A percentile compares a stretch with the other conserved stretches of the same genome.
These are phyloP conservation scores for Atractosteus spatula DNA, from an alignment of 2,113 vertebrate species.

Conservation along the genomic window DNA sequence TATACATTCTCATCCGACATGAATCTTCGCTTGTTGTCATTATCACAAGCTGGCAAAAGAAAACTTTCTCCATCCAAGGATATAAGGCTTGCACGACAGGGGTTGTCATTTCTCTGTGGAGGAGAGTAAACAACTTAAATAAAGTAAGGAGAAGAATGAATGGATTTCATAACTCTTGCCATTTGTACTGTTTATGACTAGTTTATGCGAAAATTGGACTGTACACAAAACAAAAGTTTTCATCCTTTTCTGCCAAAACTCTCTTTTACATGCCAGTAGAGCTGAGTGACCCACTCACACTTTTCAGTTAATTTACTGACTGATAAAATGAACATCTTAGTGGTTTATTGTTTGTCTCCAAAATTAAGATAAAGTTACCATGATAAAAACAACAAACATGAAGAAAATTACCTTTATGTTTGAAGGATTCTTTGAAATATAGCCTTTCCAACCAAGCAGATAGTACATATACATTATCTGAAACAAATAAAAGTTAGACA, in stretches of 20 bases:
- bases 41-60: conserved; percentile 47
- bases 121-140: conserved; percentile 4
- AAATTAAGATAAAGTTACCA: background rate
- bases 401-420: conserved; percentile 53
- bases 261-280: too few relatives aligned
- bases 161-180: too few relatives aligned
- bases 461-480: conserved; percentile 80
- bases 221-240: too few relatives aligned
- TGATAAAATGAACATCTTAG: too few relatives aligned
- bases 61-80: conserved; percentile 57
- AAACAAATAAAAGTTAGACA: conserved; percentile 19
- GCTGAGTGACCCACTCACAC: too few relatives aligned
- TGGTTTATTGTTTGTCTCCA: background rate
- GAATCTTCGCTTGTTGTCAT: conserved; percentile 58
- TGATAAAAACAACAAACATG: background rate
- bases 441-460: conserved; percentile 74
- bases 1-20: conserved; percentile 68
- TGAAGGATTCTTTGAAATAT: conserved; percentile 61
- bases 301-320: too few relatives aligned
- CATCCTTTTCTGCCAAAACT: too few relatives aligned
- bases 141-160: background rate
- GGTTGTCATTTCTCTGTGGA: conserved; percentile 45
- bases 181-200: too few relatives aligned
- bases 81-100: conserved; percentile 52
- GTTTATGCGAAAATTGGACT: too few relatives aligned